Percentiles rank a stretch among this genome's conserved stretches.
Evolutionary conservation across 2,113 vertebrate genomes (phyloP).

Genomic region (Ophiodon elongatus): DNA sequence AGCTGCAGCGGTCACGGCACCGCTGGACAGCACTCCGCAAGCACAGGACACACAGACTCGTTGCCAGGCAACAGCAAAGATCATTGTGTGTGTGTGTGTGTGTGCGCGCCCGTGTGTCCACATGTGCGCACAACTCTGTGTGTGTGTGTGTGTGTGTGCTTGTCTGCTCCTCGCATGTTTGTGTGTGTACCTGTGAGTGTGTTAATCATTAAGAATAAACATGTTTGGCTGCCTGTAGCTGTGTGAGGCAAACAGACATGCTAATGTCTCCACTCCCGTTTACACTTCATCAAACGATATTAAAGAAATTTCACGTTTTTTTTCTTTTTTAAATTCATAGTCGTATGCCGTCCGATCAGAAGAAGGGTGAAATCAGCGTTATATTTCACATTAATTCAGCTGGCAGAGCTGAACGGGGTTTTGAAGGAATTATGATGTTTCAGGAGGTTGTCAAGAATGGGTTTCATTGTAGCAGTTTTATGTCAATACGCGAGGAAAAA

Average conservation of each 20-base stretch:
- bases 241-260: conserved; percentile 67
- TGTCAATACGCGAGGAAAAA: neutral
- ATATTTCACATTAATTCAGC: neutral
- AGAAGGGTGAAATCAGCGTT: neutral
- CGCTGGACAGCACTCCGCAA: conserved; percentile 81
- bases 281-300: neutral
- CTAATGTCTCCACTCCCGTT: conserved; percentile 47
- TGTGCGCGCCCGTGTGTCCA: conserved; percentile 32
- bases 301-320: neutral
- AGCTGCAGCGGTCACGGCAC: conserved; percentile 82
- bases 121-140: conserved; percentile 30
- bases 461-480: neutral
- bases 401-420: neutral
- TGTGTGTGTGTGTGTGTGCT: conserved; percentile 38
- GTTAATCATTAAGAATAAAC: conserved; percentile 81
- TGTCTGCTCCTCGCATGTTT: conserved; percentile 42
- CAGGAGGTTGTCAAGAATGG: neutral
- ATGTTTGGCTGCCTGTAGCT: conserved; percentile 63
- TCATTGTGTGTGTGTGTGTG: conserved; percentile 66
- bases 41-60: conserved; percentile 83
- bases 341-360: neutral
- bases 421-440: neutral
- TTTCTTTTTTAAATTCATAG: neutral
- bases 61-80: conserved; percentile 89
- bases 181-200: conserved; percentile 67